Conservation (phyloP, 2,113 vertebrate species). For the Crotophaga sulcirostris region DNA sequence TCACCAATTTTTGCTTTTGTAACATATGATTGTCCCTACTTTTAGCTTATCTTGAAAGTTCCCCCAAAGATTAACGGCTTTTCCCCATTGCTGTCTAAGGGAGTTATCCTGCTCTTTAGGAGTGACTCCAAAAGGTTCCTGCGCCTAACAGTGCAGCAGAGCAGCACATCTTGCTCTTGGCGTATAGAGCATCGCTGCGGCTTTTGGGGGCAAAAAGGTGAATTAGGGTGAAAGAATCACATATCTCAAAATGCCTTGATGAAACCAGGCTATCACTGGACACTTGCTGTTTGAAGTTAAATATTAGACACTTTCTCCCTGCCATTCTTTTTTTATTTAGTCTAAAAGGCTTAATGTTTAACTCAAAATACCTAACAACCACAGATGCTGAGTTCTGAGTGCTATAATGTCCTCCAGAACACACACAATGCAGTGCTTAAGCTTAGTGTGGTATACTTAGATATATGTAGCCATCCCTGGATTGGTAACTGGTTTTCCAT, state of each 20-base stretch:
- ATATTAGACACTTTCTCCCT: slow-evolving; percentile 10
- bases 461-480: background rate
- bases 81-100: background rate
- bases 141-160: background rate
- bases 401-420: background rate
- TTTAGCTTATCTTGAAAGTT: background rate
- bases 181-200: background rate
- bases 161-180: fast-evolving
- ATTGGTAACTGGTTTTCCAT: background rate
- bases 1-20: background rate
- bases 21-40: background rate
- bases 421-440: background rate
- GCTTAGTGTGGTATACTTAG: background rate
- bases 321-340: background rate
- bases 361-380: slow-evolving; percentile 21
- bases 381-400: background rate
- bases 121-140: background rate
- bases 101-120: background rate
- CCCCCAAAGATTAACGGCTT: background rate
- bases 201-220: background rate
- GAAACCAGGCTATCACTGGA: background rate
- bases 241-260: background rate
- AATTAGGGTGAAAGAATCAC: background rate
- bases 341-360: slow-evolving; percentile 64
- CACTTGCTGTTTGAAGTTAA: slow-evolving; percentile 21